A percentile compares a stretch with the other conserved stretches of the same genome.
phyloP scores from a whole-genome alignment of 2,888 invertebrate genomes.

The Aphodius sticticus region DNA sequence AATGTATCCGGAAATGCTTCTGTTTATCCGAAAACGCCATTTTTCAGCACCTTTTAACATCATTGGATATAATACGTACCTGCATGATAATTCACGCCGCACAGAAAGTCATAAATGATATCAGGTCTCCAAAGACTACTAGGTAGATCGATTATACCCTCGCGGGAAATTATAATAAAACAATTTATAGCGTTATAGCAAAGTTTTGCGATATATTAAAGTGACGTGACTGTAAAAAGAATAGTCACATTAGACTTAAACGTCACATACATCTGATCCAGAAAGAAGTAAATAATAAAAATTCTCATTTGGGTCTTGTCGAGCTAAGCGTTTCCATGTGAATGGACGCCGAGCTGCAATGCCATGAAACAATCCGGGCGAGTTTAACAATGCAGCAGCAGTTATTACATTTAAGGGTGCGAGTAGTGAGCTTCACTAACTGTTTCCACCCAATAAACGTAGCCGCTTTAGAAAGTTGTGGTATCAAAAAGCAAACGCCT shows the following conservation, averaged over 20 bases:
- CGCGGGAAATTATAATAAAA: too few relatives aligned
- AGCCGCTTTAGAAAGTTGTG: slow-evolving; percentile 22
- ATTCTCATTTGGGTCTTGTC: slow-evolving; percentile 18
- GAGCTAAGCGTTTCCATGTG: slow-evolving; percentile 20
- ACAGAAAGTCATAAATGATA: too few relatives aligned
- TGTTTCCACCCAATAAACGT: slow-evolving; percentile 35
- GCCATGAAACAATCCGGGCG: slow-evolving; percentile 30
- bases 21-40: too few relatives aligned
- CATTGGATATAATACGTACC: too few relatives aligned
- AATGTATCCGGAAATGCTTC: too few relatives aligned
- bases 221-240: slow-evolving; percentile 7
- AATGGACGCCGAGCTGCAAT: slow-evolving; percentile 15
- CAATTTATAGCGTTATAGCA: too few relatives aligned
- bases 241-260: not conserved
- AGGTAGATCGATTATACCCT: too few relatives aligned
- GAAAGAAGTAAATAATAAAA: slow-evolving; percentile 23
- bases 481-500: slow-evolving; percentile 30
- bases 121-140: too few relatives aligned
- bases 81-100: too few relatives aligned
- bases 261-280: not conserved
- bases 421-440: slow-evolving; percentile 30
- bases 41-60: too few relatives aligned
- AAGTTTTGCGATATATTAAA: too few relatives aligned
- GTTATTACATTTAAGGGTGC: slow-evolving; percentile 32
- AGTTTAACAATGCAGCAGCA: slow-evolving; percentile 35